Base-by-base conservation (phyloP, 1,140 invertebrate species). In the Trichonephila clavipes region DNA sequence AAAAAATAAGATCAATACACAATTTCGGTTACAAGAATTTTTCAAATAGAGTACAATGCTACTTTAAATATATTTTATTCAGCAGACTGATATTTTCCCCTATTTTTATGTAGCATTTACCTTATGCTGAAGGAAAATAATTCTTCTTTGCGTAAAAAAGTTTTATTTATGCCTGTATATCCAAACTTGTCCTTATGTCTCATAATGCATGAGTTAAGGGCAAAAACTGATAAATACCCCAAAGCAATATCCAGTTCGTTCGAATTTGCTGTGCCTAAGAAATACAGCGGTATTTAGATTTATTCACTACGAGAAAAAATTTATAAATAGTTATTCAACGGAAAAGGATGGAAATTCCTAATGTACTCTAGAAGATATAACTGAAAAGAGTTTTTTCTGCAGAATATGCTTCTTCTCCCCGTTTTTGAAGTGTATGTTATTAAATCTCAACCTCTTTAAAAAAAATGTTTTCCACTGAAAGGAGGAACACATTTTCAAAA, bases 401-500 rank as follows among this genome's bases (percentile, higher is more conserved):
- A 40, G 72, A 34, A 77, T 77, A 77, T 34, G 28, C 34, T 34
- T 28, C 72, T 77, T 18, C 72, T 18, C 72, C 34, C 72, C 24
- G 28, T 77, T 40, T 40, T 40, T 77, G 72, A 77, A 77, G 72
- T 77, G 18, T 14, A 19, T 77, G 34, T 77, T 77, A 77, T 77
- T 77, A 77, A 77, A 77, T 77, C 34, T 77, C 72, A 34, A 77
- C 72, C 72, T 77, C 34, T 77, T 77, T 28, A 34, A 40, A 77
- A 69, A 69, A 77, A 77, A 77, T 40, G 16, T 34, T 69, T 34
- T 40, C 16, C 28, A 18, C 14, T 77, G 14, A 18, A 77, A 77
- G 24, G 34, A 34, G 18, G 16, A 77, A 28, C 40, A 77, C 34
- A 28, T 77, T 77, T 77, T 77, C 72, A 24, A 69, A 69, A 69